Percentiles rank a stretch among this genome's conserved stretches.
Evolutionary conservation across 1,140 invertebrate genomes (phyloP).

Genomic region (Idris sp.): DNA sequence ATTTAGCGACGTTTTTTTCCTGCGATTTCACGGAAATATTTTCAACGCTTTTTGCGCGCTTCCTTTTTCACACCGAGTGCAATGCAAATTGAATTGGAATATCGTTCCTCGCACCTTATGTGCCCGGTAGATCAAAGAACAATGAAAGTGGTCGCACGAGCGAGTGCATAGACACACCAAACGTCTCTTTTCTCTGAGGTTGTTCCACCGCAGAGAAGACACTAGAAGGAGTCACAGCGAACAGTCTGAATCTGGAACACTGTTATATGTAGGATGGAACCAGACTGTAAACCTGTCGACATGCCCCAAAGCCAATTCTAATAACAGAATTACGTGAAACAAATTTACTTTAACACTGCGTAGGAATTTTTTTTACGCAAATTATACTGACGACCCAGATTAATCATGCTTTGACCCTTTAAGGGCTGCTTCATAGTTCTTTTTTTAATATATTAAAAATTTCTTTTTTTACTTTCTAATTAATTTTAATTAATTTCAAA

Average conservation of each 20-base stretch:
- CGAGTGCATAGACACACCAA: slow-evolving; percentile 57
- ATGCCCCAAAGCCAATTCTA: slow-evolving; percentile 64
- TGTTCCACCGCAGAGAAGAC: slow-evolving; percentile 42
- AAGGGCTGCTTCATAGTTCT: too few relatives aligned
- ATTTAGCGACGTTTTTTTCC: slow-evolving; percentile 4
- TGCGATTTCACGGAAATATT: slow-evolving; percentile 31
- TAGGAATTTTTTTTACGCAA: slow-evolving; percentile 14
- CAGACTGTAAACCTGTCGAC: slow-evolving; percentile 59
- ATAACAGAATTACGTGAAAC: slow-evolving; percentile 53
- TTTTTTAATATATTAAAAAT: too few relatives aligned
- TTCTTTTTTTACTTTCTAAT: too few relatives aligned
- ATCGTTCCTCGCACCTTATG: slow-evolving; percentile 61
- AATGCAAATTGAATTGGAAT: slow-evolving; percentile 42
- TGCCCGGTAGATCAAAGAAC: slow-evolving; percentile 70
- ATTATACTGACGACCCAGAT: slow-evolving; percentile 21
- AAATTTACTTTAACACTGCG: slow-evolving; percentile 30
- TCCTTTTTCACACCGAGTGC: slow-evolving; percentile 52
- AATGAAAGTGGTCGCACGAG: slow-evolving; percentile 74
- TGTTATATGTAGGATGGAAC: slow-evolving; percentile 68
- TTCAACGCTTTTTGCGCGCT: slow-evolving; percentile 18
- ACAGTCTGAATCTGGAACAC: slow-evolving; percentile 66
- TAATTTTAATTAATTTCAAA: too few relatives aligned
- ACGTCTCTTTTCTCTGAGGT: slow-evolving; percentile 65
- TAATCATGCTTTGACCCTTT: neutral
- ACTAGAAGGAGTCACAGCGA: slow-evolving; percentile 57